Conservation (phyloP, 2,888 invertebrate genomes). For the Aphelenchoides bicaudatus region DNA sequence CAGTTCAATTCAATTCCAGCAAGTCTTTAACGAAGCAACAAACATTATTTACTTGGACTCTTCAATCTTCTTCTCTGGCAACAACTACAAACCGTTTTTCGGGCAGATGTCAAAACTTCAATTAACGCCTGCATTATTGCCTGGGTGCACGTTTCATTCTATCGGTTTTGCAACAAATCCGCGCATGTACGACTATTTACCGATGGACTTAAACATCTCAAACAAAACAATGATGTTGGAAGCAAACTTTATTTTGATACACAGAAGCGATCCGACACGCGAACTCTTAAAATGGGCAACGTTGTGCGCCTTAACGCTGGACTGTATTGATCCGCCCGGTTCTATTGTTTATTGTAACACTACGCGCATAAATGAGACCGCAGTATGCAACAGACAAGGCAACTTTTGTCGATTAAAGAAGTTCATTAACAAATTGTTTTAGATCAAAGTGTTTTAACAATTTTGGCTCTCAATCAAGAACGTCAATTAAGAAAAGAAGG, state of each 20-base stretch:
- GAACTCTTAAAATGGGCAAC: constrained; percentile 30
- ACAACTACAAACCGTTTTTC: constrained; percentile 21
- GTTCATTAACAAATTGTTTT: too few species aligned
- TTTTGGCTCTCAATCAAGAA: too few species aligned
- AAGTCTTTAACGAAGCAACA: constrained; percentile 23
- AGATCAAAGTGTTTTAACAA: too few species aligned
- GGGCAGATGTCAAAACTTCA: constrained; percentile 16
- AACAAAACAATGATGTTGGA: constrained; percentile 23
- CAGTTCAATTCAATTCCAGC: constrained; percentile 22
- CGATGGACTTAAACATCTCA: constrained; percentile 23
- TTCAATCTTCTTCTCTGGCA: constrained; percentile 23
- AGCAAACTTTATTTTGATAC: constrained; percentile 30
- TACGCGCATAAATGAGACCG: too few species aligned
- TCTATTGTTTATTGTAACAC: too few species aligned
- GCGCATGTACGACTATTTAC: constrained; percentile 34
- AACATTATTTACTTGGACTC: constrained; percentile 27
- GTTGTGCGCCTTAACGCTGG: constrained; percentile 29
- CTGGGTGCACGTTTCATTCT: constrained; percentile 28
- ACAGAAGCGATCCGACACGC: constrained; percentile 29
- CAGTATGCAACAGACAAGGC: too few species aligned
- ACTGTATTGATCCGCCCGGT: constrained; percentile 32
- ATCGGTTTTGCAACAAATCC: constrained; percentile 29
- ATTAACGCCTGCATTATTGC: constrained; percentile 26
- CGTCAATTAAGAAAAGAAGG: too few species aligned
- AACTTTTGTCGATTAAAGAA: too few species aligned